Evolutionary conservation across 2,113 vertebrate genomes (phyloP).

Genomic region (Sander lucioperca): DNA sequence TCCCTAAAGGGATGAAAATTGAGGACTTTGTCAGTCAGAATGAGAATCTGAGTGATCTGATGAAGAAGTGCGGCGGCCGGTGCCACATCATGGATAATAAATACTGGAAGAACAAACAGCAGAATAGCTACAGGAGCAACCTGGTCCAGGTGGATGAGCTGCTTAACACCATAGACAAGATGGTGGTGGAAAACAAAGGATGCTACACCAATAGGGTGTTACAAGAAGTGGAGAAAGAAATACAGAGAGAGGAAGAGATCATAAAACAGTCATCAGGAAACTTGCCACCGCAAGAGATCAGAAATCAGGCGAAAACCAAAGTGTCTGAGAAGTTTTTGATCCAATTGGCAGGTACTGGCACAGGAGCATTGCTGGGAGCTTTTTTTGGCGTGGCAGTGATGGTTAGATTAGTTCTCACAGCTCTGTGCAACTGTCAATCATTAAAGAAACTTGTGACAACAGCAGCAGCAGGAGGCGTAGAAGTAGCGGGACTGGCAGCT

Average conservation of each 20-base stretch:
- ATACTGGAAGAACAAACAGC: constrained; percentile 44
- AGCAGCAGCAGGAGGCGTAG: not conserved
- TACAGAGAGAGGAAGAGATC: not conserved
- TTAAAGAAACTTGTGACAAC: too few species aligned
- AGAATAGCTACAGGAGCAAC: constrained; percentile 46
- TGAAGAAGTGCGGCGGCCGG: constrained; percentile 49
- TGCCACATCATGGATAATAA: constrained; percentile 71
- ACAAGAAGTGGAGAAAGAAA: not conserved
- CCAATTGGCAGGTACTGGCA: constrained; percentile 15
- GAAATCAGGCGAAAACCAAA: constrained; percentile 67
- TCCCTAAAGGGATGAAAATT: constrained; percentile 31
- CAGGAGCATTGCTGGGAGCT: constrained; percentile 50
- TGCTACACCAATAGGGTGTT: constrained; percentile 58
- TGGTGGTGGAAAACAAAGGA: constrained; percentile 37
- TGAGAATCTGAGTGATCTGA: constrained; percentile 29
- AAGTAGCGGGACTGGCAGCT: rapidly evolving
- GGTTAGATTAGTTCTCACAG: too few species aligned
- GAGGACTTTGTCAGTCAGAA: constrained; percentile 50
- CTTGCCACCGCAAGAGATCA: not conserved
- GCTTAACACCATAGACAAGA: constrained; percentile 51
- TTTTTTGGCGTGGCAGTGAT: not conserved
- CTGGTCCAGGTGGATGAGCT: constrained; percentile 48
- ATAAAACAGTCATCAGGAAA: not conserved
- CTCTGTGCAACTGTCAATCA: too few species aligned
- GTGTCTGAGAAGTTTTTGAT: not conserved